Evolutionary conservation across 2,797 vertebrate genomes (phyloP), one percentile per base, ranked within the genome.

Genomic region (Pangasius larnaudii): DNA sequence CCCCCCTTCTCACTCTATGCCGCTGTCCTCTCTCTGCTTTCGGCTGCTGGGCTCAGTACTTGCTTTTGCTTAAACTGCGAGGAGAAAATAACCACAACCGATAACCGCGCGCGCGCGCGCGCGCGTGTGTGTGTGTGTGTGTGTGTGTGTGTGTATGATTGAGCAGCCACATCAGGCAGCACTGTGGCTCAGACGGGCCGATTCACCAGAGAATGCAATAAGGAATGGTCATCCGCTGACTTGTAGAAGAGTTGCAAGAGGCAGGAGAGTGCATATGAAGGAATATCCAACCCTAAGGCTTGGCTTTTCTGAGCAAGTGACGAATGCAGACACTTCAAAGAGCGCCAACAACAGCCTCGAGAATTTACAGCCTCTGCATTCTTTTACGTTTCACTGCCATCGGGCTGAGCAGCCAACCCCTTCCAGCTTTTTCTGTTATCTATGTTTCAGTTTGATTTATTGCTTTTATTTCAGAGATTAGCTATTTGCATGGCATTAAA

Each of bases 311-410:
- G 84, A 74, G 77, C 83, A 89, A 89, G 71, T 79, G 89, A 77
- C 84, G 53, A 90, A 91, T 61, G 67, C 89, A 83, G 90, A 88
- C 58, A 93, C 94, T 91, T 93, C 94, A 94, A 94, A 94, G 90
- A 87, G 83, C 86, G 58, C 88, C 89, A 91, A 89, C 90, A 89
- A 89, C 89, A 90, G 89, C 89, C 72, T 89, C 67, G 87, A 91
- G 85, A 92, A 93, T 93, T 92, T 93, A 92, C 92, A 92, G 85
- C 92, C 91, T 86, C 89, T 91, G 89, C 93, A 93, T 93, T 93
- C 92, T 93, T 92, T 90, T 92, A 89, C 91, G 89, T 92, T 92
- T 89, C 88, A 92, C 87, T 89, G 87, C 91, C 91, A 89, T 90
- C 90, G 75, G 88, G 86, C 90, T 87, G 18, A 88, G 18, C 30